Base-by-base conservation (phyloP, 92 coral and sea anemone species). In the Diadumene lineata region DNA sequence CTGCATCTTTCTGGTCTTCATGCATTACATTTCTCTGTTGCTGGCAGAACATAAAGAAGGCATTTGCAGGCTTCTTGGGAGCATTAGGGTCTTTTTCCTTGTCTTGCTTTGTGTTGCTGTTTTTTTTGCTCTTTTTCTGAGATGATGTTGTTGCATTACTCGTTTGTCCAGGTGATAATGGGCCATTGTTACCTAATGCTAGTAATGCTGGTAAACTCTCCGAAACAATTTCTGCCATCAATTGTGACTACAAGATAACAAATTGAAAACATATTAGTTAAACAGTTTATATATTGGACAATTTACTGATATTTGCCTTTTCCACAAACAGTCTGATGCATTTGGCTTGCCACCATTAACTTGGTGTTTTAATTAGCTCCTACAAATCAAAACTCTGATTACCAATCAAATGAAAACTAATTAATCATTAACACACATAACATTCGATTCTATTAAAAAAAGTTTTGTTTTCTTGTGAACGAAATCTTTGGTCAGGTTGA, bases 41-140 rank as follows among this genome's bases (percentile, higher is more conserved):
- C 64, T 92, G 97, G 46, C 98, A 94, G 72, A 83, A 94, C 97
- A 94, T 92, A 64, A 94, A 92, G 78, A 94, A 94, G 11, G 98
- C 98, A 82, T 94, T 94, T 29, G 98, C 97, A 15, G 98, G 98
- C 68, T 92, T 91, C 81, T 94, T 94, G 16, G 98, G 98, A 2
- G 98, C 98, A 77, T 94, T 87, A 1, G 98, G 98, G 72, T 94
- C 98, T 46, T 80, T 85, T 43, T 93, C 98, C 67, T 85, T 93
- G 23, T 93, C 98, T 22, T 81, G 89, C 79, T 94, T 92, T 26
- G 82, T 64, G 34, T 81, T 33, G 50, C 81, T 82, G n/a, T 88
- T 78, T 74, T 86, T 85, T 71, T 82, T 88, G 32, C 70, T 68
- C 79, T 92, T 94, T 71, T 86, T 88, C 25, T 63, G 76, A 0